Conservation (phyloP, 2,113 vertebrate genomes). For the Chascanopsetta lugubris region DNA sequence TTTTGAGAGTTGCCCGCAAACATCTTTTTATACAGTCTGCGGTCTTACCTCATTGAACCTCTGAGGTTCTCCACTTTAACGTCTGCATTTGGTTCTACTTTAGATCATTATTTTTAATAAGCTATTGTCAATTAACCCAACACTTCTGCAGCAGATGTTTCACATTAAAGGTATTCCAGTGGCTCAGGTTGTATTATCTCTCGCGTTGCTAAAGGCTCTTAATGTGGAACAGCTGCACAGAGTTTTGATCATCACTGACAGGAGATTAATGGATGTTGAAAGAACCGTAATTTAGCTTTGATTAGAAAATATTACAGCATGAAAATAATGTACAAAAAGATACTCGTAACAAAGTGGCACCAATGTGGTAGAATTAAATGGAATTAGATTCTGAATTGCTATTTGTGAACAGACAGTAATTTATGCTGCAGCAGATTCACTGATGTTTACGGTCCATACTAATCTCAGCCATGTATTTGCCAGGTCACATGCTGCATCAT, state of each 20-base stretch:
- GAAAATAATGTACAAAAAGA: not conserved
- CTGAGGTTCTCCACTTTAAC: not conserved
- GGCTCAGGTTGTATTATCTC: not conserved
- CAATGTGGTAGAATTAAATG: not conserved
- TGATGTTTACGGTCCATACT: not conserved
- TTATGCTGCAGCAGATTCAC: not conserved
- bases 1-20: too few relatives aligned
- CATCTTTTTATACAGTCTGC: too few relatives aligned
- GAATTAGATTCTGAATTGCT: not conserved
- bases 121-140: not conserved
- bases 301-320: not conserved
- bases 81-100: not conserved
- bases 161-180: not conserved
- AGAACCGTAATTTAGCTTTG: not conserved
- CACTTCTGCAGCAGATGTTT: conserved; percentile 3
- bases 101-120: not conserved
- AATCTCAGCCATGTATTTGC: not conserved
- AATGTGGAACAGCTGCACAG: not conserved
- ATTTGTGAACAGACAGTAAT: not conserved
- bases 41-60: too few relatives aligned
- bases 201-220: not conserved
- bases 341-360: not conserved
- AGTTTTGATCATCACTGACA: not conserved
- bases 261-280: not conserved
- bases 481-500: conserved; percentile 98